Evolutionary conservation across 64 coral and sea anemone genomes (phyloP).

Genomic region (Acropora tenuis): DNA sequence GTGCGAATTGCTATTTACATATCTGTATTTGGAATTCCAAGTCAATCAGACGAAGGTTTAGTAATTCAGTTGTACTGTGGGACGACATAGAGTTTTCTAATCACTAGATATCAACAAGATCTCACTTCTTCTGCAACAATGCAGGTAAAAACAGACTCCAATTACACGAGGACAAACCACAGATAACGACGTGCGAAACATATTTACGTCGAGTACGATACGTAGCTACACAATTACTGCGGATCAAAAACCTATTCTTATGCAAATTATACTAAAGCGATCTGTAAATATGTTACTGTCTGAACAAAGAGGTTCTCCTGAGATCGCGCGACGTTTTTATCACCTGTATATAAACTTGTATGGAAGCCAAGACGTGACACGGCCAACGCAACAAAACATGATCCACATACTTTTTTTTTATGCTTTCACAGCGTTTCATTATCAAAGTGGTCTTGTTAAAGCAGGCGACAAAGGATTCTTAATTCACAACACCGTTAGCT

Average conservation of each 20-base stretch:
- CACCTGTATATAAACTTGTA: background rate
- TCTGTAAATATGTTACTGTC: conserved; percentile 40
- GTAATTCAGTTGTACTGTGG: background rate
- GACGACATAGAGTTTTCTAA: conserved; percentile 12
- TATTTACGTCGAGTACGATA: background rate
- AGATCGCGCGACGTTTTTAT: conserved; percentile 16
- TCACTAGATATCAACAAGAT: conserved; percentile 2
- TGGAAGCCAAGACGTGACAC: background rate
- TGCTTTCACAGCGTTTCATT: background rate
- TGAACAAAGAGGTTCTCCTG: conserved; percentile 24
- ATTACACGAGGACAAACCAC: conserved; percentile 12
- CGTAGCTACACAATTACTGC: conserved; percentile 1
- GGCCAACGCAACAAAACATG: background rate
- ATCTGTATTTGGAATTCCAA: background rate
- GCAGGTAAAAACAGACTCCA: background rate
- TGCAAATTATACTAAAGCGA: conserved; percentile 50
- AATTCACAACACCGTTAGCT: background rate
- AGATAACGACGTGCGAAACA: conserved; percentile 10
- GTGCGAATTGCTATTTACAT: conserved; percentile 11
- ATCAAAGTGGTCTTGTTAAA: conserved; percentile 25
- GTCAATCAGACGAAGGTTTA: background rate
- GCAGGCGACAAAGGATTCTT: background rate
- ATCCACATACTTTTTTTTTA: background rate
- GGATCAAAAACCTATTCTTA: conserved; percentile 44
- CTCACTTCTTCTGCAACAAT: background rate